Evolutionary conservation across 1,140 invertebrate species (phyloP).

Genomic region (Nixonia krombeini): DNA sequence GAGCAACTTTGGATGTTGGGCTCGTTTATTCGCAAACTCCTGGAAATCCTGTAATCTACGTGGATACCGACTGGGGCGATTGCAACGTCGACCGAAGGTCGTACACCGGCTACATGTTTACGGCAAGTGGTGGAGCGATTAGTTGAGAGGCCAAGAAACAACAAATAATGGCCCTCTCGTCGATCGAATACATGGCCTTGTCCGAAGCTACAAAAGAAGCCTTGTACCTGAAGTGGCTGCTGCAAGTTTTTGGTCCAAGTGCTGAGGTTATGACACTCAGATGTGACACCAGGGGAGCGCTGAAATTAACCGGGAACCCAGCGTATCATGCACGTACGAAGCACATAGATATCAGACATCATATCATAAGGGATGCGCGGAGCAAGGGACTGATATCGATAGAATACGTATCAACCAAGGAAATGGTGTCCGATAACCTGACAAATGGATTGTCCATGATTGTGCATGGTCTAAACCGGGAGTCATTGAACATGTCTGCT

Average conservation of each 20-base stretch:
- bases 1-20: conserved; percentile 16
- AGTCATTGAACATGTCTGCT: neutral
- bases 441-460: conserved; percentile 9
- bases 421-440: conserved; percentile 14
- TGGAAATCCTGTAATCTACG: neutral
- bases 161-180: conserved; percentile 64
- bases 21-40: neutral
- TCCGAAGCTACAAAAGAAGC: conserved; percentile 48
- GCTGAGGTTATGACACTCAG: no score
- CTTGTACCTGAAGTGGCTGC: no score
- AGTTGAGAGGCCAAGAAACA: conserved; percentile 71
- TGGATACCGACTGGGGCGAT: conserved; percentile 59
- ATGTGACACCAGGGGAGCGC: conserved; percentile 17
- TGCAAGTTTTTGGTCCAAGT: no score
- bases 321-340: conserved; percentile 5
- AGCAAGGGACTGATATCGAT: no score
- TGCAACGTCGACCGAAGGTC: conserved; percentile 51
- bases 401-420: conserved; percentile 5
- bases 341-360: conserved; percentile 19
- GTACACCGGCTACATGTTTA: conserved; percentile 55
- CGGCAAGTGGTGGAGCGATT: conserved; percentile 55
- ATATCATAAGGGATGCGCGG: conserved; percentile 1
- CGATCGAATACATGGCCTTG: conserved; percentile 64
- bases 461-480: neutral
- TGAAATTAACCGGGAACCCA: conserved; percentile 4